phyloP scores from a whole-genome alignment of 2,113 vertebrate species.

The Guaruba guarouba region DNA sequence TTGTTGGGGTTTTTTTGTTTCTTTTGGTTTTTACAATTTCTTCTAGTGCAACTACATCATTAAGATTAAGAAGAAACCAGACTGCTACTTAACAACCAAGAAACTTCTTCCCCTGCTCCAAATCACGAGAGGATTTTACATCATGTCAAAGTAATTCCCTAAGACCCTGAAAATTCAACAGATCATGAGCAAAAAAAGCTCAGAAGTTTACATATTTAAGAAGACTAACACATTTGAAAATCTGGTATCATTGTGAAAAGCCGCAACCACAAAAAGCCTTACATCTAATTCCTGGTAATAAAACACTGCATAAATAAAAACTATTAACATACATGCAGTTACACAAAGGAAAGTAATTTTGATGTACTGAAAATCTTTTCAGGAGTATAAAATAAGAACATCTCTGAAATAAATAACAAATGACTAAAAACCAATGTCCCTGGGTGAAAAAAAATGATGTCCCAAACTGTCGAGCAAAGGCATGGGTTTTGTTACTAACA shows the following conservation, averaged over 20 bases:
- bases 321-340: background rate
- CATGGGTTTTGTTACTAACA: background rate
- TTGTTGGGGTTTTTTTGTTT: background rate
- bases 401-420: background rate
- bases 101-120: background rate
- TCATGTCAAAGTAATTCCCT: background rate
- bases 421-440: background rate
- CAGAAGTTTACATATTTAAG: background rate
- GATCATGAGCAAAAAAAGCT: background rate
- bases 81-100: accelerated
- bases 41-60: background rate
- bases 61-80: background rate
- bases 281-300: background rate
- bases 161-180: background rate
- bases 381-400: background rate
- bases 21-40: background rate
- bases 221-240: background rate
- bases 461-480: background rate
- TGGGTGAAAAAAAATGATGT: background rate
- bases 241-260: background rate
- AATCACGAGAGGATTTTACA: background rate
- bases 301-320: background rate
- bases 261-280: background rate
- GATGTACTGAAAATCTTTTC: background rate
- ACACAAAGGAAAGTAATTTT: background rate